These are phyloP conservation scores for Lophotriccus pileatus DNA, from an alignment of 2,797 vertebrate species.

Conservation along the genomic window DNA sequence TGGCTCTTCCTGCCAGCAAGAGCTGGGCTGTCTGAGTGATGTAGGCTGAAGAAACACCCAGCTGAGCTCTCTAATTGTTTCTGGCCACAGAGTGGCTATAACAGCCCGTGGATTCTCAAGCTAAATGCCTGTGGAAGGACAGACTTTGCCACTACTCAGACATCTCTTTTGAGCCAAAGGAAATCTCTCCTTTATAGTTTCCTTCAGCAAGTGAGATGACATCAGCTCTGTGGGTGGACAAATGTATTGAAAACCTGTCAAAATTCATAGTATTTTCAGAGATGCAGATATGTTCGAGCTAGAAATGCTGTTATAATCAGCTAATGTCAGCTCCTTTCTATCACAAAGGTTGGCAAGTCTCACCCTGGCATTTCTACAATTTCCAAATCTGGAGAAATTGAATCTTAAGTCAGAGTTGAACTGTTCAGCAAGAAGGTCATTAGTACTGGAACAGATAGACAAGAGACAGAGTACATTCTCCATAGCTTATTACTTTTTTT, in stretches of 20 bases:
- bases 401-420: neutral
- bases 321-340: neutral
- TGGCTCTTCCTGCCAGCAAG: fast-evolving
- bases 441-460: neutral
- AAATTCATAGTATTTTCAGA: conserved; percentile 41
- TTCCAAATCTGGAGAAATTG: neutral
- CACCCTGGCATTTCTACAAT: neutral
- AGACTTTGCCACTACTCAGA: neutral
- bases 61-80: neutral
- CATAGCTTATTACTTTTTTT: neutral
- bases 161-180: neutral
- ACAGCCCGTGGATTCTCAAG: neutral
- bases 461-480: neutral
- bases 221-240: conserved; percentile 46
- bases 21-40: neutral
- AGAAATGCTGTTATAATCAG: conserved; percentile 6
- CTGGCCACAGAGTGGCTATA: neutral
- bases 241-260: conserved; percentile 46
- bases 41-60: neutral
- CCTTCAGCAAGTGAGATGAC: conserved; percentile 5
- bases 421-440: neutral
- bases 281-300: neutral
- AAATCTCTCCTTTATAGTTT: conserved; percentile 24
- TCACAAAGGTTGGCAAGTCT: neutral
- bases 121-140: neutral